Evolutionary conservation across 2,113 vertebrate species (phyloP).

Genomic region (Prunella himalayana): DNA sequence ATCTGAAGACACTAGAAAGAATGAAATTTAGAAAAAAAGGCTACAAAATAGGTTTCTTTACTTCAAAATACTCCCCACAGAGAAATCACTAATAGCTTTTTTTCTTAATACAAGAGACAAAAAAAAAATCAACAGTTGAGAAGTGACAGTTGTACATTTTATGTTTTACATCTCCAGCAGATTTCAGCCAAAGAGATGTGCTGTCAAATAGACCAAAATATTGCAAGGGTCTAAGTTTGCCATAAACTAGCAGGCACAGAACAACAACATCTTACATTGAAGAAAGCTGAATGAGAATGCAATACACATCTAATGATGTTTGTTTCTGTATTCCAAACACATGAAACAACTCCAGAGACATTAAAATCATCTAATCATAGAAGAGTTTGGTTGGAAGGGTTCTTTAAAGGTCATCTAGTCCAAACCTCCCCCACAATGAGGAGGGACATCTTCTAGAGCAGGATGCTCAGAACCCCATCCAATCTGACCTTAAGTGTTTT

Average conservation of each 20-base stretch:
- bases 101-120: not conserved
- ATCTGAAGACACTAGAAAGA: not conserved
- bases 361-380: not conserved
- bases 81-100: not conserved
- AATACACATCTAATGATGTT: not conserved
- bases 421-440: not conserved
- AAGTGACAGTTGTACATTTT: not conserved
- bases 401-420: not conserved
- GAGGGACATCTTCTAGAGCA: not conserved
- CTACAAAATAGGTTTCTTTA: not conserved
- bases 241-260: not conserved
- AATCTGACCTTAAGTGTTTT: not conserved
- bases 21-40: not conserved
- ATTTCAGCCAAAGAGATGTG: not conserved
- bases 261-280: not conserved
- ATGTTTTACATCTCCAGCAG: not conserved
- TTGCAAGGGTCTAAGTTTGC: not conserved
- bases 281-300: not conserved
- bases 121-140: not conserved
- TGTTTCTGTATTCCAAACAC: fast-evolving
- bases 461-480: not conserved
- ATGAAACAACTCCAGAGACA: not conserved
- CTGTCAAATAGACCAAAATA: not conserved
- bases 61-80: not conserved
- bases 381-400: not conserved